Base-by-base conservation (phyloP, 2,888 invertebrate species). In the Ischnus inquisitorius region DNA sequence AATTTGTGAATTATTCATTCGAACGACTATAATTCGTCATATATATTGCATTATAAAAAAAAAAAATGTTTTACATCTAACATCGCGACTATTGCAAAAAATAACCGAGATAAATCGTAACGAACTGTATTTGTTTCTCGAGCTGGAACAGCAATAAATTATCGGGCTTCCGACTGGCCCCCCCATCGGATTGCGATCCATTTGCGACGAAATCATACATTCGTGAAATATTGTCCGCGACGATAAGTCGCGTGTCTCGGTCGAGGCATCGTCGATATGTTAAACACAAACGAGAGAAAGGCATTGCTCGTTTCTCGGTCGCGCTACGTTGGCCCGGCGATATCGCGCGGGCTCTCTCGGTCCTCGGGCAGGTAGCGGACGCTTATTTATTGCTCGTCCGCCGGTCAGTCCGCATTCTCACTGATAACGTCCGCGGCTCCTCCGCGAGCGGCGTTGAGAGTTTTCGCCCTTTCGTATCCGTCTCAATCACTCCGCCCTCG, bases 351-450 rank as follows among this genome's bases (percentile, higher is more conserved):
- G 57, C 41, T 14, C 39, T 28, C 10, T 16, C 19, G 46, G 34
- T 12, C 39, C 62, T 71, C 22, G 71, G 83, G 84, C 86, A 88
- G 71, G 71, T 83, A 83, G 79, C 78, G 19, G 76, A 80, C 76
- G 62, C 82, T 88, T 90, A 88, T 90, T 90, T 90, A 88, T 88
- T 86, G 82, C 83, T 88, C 81, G 80, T 87, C 79, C 86, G 81
- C 87, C 82, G 87, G 88, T 88, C 82, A 82, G 89, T 88, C 88
- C 86, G 86, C 89, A 90, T 90, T 90, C 89, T 89, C 88, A 83
- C 83, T 57, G 89, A 89, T 89, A 89, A 85, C 28, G 86, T 79
- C 85, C 65, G 81, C 84, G 74, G 82, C 64, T 34, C 71, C 51
- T 34, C 22, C 14, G 60, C 34, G 34, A 8, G 46, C 78, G 64